phyloP scores from a whole-genome alignment of 2,797 vertebrate species.

The Steatocranus sp. region DNA sequence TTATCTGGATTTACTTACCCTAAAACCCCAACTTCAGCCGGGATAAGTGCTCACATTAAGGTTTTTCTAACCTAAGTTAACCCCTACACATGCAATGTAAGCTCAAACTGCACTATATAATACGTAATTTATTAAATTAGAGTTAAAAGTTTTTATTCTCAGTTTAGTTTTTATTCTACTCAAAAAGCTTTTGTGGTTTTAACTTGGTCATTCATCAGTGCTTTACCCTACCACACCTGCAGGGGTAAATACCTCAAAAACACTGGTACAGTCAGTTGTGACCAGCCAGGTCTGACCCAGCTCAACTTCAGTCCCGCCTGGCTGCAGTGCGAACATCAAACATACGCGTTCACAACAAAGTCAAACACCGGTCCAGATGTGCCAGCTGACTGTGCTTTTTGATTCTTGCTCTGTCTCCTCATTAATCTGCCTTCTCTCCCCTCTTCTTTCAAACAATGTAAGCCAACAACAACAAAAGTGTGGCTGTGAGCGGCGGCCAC shows the following conservation, averaged over 20 bases:
- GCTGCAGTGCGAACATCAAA: not conserved
- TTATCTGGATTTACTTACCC: not conserved
- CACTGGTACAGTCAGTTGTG: not conserved
- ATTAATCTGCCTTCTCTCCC: conserved; percentile 67
- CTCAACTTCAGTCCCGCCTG: fast-evolving
- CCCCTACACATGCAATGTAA: not conserved
- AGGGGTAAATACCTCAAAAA: not conserved
- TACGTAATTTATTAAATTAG: not conserved
- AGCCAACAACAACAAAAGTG: conserved; percentile 75
- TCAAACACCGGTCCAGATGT: not conserved
- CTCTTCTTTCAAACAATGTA: conserved; percentile 66
- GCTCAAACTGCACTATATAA: not conserved
- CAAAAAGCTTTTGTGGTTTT: not conserved
- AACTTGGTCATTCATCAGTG: not conserved
- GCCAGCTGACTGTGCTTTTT: conserved; percentile 15
- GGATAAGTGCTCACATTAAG: not conserved
- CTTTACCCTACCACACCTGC: not conserved
- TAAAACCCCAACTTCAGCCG: not conserved
- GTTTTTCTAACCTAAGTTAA: not conserved
- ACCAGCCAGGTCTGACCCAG: not conserved
- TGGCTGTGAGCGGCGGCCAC: conserved; percentile 72
- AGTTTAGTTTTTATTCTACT: not conserved
- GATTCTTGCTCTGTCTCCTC: conserved; percentile 45
- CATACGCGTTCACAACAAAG: not conserved
- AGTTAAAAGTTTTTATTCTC: not conserved